Evolutionary conservation across 92 coral and sea anemone genomes (phyloP).

Genomic region (Parazoanthus swiftii): DNA sequence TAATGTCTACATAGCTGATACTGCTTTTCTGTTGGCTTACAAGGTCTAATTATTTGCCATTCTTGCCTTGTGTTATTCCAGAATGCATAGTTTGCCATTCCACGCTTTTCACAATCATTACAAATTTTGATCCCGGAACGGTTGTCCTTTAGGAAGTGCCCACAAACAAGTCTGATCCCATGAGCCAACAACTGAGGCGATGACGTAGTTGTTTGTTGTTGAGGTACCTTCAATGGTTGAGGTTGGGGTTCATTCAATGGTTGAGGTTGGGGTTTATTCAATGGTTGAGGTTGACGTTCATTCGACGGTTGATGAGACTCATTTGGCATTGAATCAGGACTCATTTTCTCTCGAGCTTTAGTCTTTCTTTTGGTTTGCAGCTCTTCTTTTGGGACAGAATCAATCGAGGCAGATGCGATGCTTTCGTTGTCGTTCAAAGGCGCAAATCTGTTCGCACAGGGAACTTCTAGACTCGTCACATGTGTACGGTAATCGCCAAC

Average conservation of each 20-base stretch:
- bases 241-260: neutral
- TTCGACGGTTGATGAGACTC: neutral
- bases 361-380: neutral
- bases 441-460: neutral
- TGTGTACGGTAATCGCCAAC: neutral
- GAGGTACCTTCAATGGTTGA: neutral
- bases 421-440: neutral
- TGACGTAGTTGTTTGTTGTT: neutral
- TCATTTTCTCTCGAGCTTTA: neutral
- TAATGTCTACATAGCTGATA: conserved; percentile 6
- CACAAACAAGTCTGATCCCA: conserved; percentile 7
- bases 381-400: neutral
- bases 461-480: neutral
- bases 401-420: neutral
- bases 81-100: neutral
- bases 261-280: neutral
- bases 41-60: conserved; percentile 1
- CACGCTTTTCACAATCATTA: conserved; percentile 1
- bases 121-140: neutral
- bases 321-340: neutral
- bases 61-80: conserved; percentile 5
- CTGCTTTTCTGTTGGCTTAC: neutral
- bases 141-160: neutral
- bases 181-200: neutral
- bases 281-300: neutral